Base-by-base conservation (phyloP, 2,888 invertebrate species). In the Agonopterix subpropinquella region DNA sequence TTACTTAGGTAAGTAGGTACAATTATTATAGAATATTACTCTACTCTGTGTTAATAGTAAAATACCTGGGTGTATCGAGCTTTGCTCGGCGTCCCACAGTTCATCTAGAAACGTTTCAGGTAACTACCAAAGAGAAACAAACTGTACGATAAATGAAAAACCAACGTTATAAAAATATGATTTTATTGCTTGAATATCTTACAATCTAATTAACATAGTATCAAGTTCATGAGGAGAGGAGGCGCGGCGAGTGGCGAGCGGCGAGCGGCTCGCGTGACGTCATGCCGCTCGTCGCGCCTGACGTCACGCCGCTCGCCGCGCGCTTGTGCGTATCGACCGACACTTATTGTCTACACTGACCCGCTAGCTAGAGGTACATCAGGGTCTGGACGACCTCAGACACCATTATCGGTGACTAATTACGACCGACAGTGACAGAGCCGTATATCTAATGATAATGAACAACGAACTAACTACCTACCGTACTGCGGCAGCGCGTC, bases 121-220 rank as follows among this genome's bases (percentile, higher is more conserved):
- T n/a, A n/a, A n/a, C n/a, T n/a, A n/a, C n/a, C 28, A 28, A 28
- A 4, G 1, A 28, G 28, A 28, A 28, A 5, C 28, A 28, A 28
- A 28, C 4, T 9, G n/a, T 1, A 10, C 5, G n/a, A 39, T 39
- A 11, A 42, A 42, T 42, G n/a, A 42, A 42, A 11, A 42, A 42
- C 4, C 13, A 42, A 11, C 1, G 11, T 42, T 42, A 11, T 1
- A 42, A 45, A 79, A 78, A 79, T 79, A 79, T 70, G 73, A 73
- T 72, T 77, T 79, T 78, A 78, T 77, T 79, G 67, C 67, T 72
- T 70, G 57, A 61, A 65, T 51, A 60, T 51, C 36, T 44, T 43
- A 15, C 8, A 28, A 36, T 28, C 44, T 35, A 35, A 18, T 28
- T 44, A 44, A 35, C n/a, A 39, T 39, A 39, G n/a, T n/a, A 10